phyloP scores from a whole-genome alignment of 2,888 invertebrate genomes.

The Drosophila putrida region DNA sequence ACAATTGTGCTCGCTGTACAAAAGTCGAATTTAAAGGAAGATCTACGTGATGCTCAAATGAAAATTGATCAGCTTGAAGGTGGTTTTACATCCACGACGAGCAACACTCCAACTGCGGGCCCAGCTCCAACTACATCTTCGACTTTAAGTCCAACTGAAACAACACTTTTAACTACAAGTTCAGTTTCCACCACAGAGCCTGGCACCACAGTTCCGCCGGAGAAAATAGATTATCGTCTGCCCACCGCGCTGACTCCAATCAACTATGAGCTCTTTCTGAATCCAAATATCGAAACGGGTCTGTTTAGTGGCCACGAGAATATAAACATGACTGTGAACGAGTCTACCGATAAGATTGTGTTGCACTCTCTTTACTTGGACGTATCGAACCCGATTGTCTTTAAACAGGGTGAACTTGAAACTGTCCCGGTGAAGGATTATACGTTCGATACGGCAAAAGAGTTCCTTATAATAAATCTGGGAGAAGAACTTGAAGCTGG shows the following conservation, averaged over 20 bases:
- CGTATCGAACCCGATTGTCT: conserved; percentile 77
- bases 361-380: conserved; percentile 88
- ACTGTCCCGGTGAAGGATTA: conserved; percentile 55
- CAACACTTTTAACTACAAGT: background rate
- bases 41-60: conserved; percentile 74
- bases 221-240: conserved; percentile 85
- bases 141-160: too few species aligned
- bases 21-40: conserved; percentile 77
- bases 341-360: conserved; percentile 86
- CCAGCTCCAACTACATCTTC: too few species aligned
- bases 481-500: conserved; percentile 52
- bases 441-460: conserved; percentile 69
- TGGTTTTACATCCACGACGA: conserved; percentile 49
- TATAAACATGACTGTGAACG: conserved; percentile 86
- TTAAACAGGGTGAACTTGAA: conserved; percentile 53
- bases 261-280: conserved; percentile 89
- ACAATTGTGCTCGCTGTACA: conserved; percentile 87
- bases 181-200: conserved; percentile 23
- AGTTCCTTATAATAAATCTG: conserved; percentile 81
- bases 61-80: conserved; percentile 74
- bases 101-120: too few species aligned
- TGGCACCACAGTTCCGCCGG: conserved; percentile 32
- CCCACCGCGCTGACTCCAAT: conserved; percentile 88
- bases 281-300: conserved; percentile 88
- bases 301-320: conserved; percentile 87